Conservation (phyloP, 2,113 vertebrate genomes). For the Mus musculus region GRCm39 chr6:103579001-103579500, state of each 20-base stretch:
- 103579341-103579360: not conserved
- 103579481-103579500: constrained; percentile 24
- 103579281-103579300: not conserved
- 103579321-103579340: not conserved
- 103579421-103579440: constrained; percentile 59
- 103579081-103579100: not conserved
- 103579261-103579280: not conserved
- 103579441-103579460: constrained; percentile 16
- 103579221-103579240: not conserved
- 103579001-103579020: not conserved
- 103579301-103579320: not conserved
- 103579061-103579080: not conserved
- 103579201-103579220: constrained; percentile 29
- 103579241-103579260: not conserved
- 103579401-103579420: constrained; percentile 65
- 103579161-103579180: constrained; percentile 40
- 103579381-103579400: constrained; percentile 51
- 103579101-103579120: not conserved
- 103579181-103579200: constrained; percentile 53
- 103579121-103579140: constrained; percentile 57
- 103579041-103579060: not conserved
- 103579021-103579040: not conserved
- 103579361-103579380: not conserved
- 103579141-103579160: constrained; percentile 69
- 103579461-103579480: constrained; percentile 32